Percentiles rank a stretch among this genome's conserved stretches.
Evolutionary conservation across 2,888 invertebrate species (phyloP).

Genomic region (Dorcus hopei): DNA sequence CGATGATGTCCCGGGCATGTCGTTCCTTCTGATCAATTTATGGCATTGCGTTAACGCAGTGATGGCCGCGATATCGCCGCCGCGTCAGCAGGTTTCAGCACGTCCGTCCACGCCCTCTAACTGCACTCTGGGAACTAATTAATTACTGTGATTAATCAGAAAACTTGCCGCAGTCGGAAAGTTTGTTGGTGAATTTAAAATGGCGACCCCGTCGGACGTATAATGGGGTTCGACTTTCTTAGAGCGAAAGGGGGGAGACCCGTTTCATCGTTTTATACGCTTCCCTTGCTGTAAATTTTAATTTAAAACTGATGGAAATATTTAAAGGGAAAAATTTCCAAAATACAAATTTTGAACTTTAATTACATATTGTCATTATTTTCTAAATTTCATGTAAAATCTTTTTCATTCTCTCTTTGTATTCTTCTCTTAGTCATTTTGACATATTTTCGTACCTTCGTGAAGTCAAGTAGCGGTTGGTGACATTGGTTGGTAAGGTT

Average conservation of each 20-base stretch:
- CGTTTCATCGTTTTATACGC: too few relatives aligned
- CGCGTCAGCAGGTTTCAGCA: constrained; percentile 20
- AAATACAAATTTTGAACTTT: too few relatives aligned
- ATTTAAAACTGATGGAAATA: too few relatives aligned
- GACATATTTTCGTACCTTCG: too few relatives aligned
- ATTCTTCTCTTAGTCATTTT: too few relatives aligned
- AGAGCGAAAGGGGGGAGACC: background rate
- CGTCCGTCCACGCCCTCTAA: constrained; percentile 22
- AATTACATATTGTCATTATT: too few relatives aligned
- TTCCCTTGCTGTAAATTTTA: too few relatives aligned
- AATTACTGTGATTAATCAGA: constrained; percentile 61
- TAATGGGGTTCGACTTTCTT: background rate
- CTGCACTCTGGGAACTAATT: constrained; percentile 48
- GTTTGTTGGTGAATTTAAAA: constrained; percentile 56
- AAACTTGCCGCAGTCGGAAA: constrained; percentile 58
- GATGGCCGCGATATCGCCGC: constrained; percentile 4
- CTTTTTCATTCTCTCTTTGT: too few relatives aligned
- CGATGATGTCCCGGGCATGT: constrained; percentile 15
- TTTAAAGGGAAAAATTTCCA: too few relatives aligned
- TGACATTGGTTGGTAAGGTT: too few relatives aligned
- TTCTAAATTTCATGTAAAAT: too few relatives aligned
- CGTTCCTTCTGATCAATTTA: constrained; percentile 27
- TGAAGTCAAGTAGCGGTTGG: too few relatives aligned
- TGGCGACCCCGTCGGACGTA: constrained; percentile 32
- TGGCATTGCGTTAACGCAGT: constrained; percentile 25